Percentiles rank a stretch among this genome's conserved stretches.
Conservation (phyloP, 2,888 invertebrate genomes). For the Drosophila nigritarsus region DNA sequence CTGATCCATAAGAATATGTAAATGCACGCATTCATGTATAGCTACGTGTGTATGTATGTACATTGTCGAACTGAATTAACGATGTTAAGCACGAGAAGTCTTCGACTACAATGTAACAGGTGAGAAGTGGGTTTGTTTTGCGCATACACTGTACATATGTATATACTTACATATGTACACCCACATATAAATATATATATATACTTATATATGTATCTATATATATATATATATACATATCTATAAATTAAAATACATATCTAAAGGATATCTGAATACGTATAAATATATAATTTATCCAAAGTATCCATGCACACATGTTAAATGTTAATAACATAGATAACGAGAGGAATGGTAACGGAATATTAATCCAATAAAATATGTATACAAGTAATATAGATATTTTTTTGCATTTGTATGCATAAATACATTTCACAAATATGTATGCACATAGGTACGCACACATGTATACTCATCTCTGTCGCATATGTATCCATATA, state of each 20-base stretch:
- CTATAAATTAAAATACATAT: constrained; percentile 4
- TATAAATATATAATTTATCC: constrained; percentile 5
- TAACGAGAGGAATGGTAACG: constrained; percentile 9
- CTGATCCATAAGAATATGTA: constrained; percentile 9
- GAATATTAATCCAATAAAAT: constrained; percentile 27
- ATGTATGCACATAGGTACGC: constrained; percentile 31
- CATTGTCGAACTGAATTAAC: constrained; percentile 28
- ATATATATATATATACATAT: background rate
- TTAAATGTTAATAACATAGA: constrained; percentile 7
- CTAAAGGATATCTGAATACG: constrained; percentile 9
- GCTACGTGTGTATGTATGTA: constrained; percentile 1
- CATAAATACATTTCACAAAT: constrained; percentile 54
- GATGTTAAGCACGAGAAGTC: constrained; percentile 36
- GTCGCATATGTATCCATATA: constrained; percentile 26
- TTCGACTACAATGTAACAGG: constrained; percentile 67
- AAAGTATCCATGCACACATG: constrained; percentile 9
- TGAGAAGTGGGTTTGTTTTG: constrained; percentile 73
- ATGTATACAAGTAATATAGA: constrained; percentile 39
- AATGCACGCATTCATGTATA: constrained; percentile 6
- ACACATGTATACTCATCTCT: constrained; percentile 27
- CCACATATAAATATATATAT: background rate
- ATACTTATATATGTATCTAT: background rate
- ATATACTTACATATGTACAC: constrained; percentile 18
- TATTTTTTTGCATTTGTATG: constrained; percentile 43
- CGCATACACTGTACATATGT: constrained; percentile 58